Base-by-base conservation (phyloP, 2,888 invertebrate genomes). In the Orgyia antiqua region DNA sequence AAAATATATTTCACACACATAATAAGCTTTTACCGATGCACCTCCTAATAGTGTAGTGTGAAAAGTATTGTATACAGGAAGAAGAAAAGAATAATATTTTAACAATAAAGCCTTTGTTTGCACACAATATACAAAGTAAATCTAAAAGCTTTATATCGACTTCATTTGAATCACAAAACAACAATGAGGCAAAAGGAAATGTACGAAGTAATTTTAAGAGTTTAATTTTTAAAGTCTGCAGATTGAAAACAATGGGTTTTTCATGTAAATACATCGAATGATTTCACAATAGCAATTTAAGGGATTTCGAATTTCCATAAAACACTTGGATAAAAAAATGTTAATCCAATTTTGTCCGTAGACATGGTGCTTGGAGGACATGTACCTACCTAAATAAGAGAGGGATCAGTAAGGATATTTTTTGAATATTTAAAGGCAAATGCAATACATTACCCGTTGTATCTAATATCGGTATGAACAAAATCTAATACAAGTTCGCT, bases 211-310 rank as follows among this genome's bases (percentile, higher is more conserved):
- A 46, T 43, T 52, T 38, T 33, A 45, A 51, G 44, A 42, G 44
- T 49, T 49, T 38, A 42, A 41, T 50, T 51, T 47, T 40, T 40
- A 38, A 33, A 53, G 43, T 48, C 45, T 42, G 31, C 42, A 33
- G 37, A 48, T 36, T 47, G 35, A 51, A 51, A 52, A 61, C 58
- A 66, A 70, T 58, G 61, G 56, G 52, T 41, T 68, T 69, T 64
- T 68, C 45, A 73, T 71, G 73, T 62, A 70, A 73, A 73, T 73
- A 41, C 31, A 42, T 45, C 38, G 47, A 39, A 45, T 42, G 42
- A 27, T 51, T 49, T 53, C 51, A 52, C 45, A 51, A 50, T 39
- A 36, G 42, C 40, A 37, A 33, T 33, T 49, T 43, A 46, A 40
- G 32, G 43, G 44, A 43, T 39, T 50, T 42, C 30, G 10, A 25